Evolutionary conservation across 2,888 invertebrate genomes (phyloP), one percentile per base, ranked within the genome.

Genomic region (Antitype chi): DNA sequence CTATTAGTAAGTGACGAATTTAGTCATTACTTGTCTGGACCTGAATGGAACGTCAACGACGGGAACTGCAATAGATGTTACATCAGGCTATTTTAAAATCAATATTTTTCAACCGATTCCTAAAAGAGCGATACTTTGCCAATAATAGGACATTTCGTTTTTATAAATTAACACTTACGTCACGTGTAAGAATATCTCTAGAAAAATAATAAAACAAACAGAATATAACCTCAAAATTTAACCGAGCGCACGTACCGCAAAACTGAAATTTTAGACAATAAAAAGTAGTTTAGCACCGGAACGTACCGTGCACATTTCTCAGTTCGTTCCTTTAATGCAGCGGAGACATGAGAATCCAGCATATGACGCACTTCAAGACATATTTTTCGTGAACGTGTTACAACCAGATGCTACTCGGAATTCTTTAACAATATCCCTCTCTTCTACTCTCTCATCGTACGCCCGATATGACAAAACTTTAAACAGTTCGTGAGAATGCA

Each of bases 401-500:
- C 77, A 74, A 73, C 47, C 87, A 88, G 84, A 85, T 80, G 84
- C 82, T 86, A 70, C 84, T 89, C 78, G 75, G 71, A 86, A 80
- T 84, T 85, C 82, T 83, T 70, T 70, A 77, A 80, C 85, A 83
- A 70, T 78, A 81, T 68, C 78, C 70, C 52, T 15, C 25, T 25
- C 77, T 81, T 64, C 73, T 69, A 82, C 85, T 81, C 84, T 81
- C 72, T 78, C 59, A 60, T 70, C 66, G 75, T 49, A 11, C 62
- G 74, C 79, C 62, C 76, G 57, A 80, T 78, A 81, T 77, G 85
- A 85, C 80, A 83, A 83, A 90, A 89, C 84, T 90, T 89, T 85
- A 78, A 78, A 85, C 87, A 86, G 78, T 80, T 70, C 72, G 85
- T 80, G 74, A 74, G 81, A 89, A 89, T 88, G 83, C 76, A 84